phyloP scores from a whole-genome alignment of 2,113 vertebrate species.

The Petroica traversi region DNA sequence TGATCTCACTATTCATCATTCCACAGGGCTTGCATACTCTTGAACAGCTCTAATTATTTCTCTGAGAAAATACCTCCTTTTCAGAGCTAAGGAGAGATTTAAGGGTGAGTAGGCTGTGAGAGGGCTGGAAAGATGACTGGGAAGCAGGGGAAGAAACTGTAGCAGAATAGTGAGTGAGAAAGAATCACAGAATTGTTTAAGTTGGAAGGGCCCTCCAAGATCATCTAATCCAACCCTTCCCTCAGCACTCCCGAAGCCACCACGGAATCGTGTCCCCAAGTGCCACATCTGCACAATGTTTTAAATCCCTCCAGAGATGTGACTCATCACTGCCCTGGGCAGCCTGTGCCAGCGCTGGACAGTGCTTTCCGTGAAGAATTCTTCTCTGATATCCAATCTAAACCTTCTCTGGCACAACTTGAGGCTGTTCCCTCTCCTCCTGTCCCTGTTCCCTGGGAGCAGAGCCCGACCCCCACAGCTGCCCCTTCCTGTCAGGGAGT shows the following conservation, averaged over 20 bases:
- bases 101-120: neutral
- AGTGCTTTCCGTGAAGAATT: neutral
- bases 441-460: neutral
- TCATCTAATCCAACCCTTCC: neutral
- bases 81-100: neutral
- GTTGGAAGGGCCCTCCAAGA: neutral
- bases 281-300: too few relatives aligned
- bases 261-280: neutral
- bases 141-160: accelerated
- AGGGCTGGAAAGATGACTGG: neutral
- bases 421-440: neutral
- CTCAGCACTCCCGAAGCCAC: neutral
- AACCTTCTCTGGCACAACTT: neutral
- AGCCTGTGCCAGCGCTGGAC: neutral
- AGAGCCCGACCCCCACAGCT: neutral
- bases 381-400: neutral
- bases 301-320: neutral
- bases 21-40: neutral
- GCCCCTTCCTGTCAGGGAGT: neutral
- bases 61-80: neutral
- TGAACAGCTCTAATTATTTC: neutral
- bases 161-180: neutral
- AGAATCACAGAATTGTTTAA: neutral
- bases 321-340: neutral
- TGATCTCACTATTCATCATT: neutral